A percentile compares a stretch with the other conserved stretches of the same genome.
phyloP scores from a whole-genome alignment of 2,113 vertebrate species.

The Ahaetulla prasina region DNA sequence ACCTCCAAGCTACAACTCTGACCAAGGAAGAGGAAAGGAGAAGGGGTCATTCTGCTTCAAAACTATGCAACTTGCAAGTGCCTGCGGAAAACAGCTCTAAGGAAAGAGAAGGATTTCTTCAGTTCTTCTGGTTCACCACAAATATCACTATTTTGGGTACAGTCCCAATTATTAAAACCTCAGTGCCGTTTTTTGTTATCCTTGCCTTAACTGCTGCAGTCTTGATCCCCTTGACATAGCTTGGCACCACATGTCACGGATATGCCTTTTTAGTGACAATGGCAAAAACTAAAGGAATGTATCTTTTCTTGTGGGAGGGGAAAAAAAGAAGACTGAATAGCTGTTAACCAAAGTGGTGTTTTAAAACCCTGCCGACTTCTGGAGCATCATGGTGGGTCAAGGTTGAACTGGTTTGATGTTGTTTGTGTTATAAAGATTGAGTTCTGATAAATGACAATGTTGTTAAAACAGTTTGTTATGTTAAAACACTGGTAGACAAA shows the following conservation, averaged over 20 bases:
- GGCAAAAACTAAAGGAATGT: slow-evolving; percentile 29
- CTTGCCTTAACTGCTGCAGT: slow-evolving; percentile 10
- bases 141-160: slow-evolving; percentile 26
- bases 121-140: slow-evolving; percentile 35
- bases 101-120: background rate
- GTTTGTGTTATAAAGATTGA: slow-evolving; percentile 41
- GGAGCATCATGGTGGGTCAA: slow-evolving; percentile 34
- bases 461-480: slow-evolving; percentile 54
- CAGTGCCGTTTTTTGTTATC: slow-evolving; percentile 1
- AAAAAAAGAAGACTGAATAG: slow-evolving; percentile 50
- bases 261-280: slow-evolving; percentile 48
- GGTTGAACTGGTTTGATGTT: slow-evolving; percentile 40
- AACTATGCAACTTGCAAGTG: slow-evolving; percentile 19
- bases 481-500: slow-evolving; percentile 42
- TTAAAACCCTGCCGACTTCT: slow-evolving; percentile 26
- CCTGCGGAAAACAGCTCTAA: background rate
- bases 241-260: slow-evolving; percentile 38
- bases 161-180: slow-evolving; percentile 11
- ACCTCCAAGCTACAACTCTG: slow-evolving; percentile 2
- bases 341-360: slow-evolving; percentile 69
- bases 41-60: background rate
- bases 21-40: slow-evolving; percentile 24
- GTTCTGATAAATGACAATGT: slow-evolving; percentile 20
- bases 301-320: slow-evolving; percentile 9
- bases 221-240: background rate